Percentiles rank a stretch among this genome's conserved stretches.
These are phyloP conservation scores for Pantherophis guttatus DNA, from an alignment of 2,113 vertebrate species.

Conservation along the genomic window DNA sequence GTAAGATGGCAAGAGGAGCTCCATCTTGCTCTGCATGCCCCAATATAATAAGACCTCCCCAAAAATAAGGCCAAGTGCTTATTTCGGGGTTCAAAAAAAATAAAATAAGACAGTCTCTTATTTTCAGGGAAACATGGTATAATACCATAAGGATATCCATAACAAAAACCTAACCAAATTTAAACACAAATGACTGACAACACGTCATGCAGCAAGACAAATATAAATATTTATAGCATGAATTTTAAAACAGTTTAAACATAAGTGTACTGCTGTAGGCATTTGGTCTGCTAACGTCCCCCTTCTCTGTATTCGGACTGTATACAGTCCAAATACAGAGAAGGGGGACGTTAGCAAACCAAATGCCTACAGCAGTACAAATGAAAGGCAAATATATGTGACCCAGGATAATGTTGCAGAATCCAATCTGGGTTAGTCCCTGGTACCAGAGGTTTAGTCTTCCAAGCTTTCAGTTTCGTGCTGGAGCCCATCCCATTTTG, in stretches of 20 bases:
- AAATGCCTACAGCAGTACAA: background rate
- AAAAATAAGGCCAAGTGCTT: too few relatives aligned
- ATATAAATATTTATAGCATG: background rate
- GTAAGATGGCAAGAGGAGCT: too few relatives aligned
- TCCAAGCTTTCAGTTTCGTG: background rate
- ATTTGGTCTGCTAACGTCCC: too few relatives aligned
- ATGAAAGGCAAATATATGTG: background rate
- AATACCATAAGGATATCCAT: background rate
- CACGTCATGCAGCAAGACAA: background rate
- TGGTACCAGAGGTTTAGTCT: background rate
- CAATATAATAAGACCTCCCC: too few relatives aligned
- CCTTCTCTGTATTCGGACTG: too few relatives aligned
- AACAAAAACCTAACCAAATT: background rate
- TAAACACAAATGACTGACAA: background rate
- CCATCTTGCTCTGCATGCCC: too few relatives aligned
- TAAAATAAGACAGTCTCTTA: too few relatives aligned
- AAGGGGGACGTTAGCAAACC: background rate
- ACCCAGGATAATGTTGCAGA: background rate
- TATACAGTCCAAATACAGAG: background rate
- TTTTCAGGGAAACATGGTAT: background rate
- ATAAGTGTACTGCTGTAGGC: background rate
- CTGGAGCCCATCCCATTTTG: background rate
- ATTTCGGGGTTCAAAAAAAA: too few relatives aligned
- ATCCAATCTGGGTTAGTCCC: background rate
- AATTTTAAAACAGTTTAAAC: background rate